These are phyloP conservation scores for Plodia interpunctella DNA, from an alignment of 1,140 invertebrate genomes.

Conservation along the genomic window DNA sequence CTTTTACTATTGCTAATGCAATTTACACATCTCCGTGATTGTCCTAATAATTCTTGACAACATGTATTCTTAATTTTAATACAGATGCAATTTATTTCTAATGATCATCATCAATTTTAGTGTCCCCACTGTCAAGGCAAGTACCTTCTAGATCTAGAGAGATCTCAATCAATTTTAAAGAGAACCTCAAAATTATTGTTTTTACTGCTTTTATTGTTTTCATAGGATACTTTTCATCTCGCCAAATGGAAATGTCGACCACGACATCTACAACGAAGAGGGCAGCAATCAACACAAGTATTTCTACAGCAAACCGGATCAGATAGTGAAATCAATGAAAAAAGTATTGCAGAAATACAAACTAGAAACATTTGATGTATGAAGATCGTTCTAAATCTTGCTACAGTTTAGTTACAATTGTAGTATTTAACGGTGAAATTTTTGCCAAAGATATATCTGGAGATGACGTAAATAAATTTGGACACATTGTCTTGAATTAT, in stretches of 20 bases:
- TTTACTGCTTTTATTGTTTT: conserved; percentile 12
- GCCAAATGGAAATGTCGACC: conserved; percentile 72
- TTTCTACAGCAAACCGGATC: conserved; percentile 77
- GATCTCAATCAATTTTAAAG: too few species aligned
- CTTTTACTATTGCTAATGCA: too few species aligned
- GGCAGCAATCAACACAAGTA: conserved; percentile 79
- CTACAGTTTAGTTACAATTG: not conserved
- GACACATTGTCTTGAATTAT: not conserved
- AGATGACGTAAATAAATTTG: not conserved
- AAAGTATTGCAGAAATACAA: conserved; percentile 61
- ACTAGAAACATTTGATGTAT: conserved; percentile 48
- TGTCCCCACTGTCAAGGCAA: too few species aligned
- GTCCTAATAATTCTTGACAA: too few species aligned
- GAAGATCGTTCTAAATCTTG: conserved; percentile 19
- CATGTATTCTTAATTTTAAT: too few species aligned
- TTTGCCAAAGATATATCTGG: not conserved
- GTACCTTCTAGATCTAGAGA: too few species aligned
- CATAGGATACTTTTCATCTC: conserved; percentile 68
- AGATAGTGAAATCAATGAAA: conserved; percentile 75
- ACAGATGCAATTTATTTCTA: too few species aligned
- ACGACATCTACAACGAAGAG: conserved; percentile 76
- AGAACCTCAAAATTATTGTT: too few species aligned
- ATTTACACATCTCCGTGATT: too few species aligned
- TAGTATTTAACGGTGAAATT: not conserved
- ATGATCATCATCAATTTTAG: too few species aligned